Percentiles rank a stretch among this genome's conserved stretches.
Conservation (phyloP, 2,113 vertebrate genomes). For the human (Homo sapiens) region GRCh38 chr3:39596001-39596500, state of each 20-base stretch:
- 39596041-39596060: not conserved
- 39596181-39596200: not conserved
- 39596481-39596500: not conserved
- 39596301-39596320: not conserved
- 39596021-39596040: slow-evolving; percentile 8
- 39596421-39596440: not conserved
- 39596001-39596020: not conserved
- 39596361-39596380: not conserved
- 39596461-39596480: not conserved
- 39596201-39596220: not conserved
- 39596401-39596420: fast-evolving
- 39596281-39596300: not conserved
- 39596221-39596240: not conserved
- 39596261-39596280: not conserved
- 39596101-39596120: not conserved
- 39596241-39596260: not conserved
- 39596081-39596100: not conserved
- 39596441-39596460: not conserved
- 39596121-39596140: not conserved
- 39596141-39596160: not conserved
- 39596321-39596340: not conserved
- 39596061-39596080: not conserved
- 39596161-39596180: not conserved
- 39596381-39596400: not conserved
- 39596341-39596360: not conserved